Conservation (phyloP, 1,140 invertebrate genomes). For the Brachystomella parvula region DNA sequence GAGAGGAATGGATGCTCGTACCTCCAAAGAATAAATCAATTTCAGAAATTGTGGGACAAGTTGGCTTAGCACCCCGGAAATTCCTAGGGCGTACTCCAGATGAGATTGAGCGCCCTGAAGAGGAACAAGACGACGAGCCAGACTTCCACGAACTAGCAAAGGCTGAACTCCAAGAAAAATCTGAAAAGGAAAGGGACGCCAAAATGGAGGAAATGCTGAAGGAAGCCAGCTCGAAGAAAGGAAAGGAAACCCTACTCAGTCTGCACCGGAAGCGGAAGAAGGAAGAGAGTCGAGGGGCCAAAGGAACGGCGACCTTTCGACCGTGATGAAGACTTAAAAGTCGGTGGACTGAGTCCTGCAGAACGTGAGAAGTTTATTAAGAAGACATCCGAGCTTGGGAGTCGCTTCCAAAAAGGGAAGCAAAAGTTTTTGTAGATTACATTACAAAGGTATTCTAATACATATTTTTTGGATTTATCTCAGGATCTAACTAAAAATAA, state of each 20-base stretch:
- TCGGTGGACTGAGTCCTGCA: conserved; percentile 45
- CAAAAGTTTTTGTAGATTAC: conserved; percentile 38
- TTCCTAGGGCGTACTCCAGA: conserved; percentile 33
- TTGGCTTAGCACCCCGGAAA: conserved; percentile 25
- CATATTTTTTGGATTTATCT: neutral
- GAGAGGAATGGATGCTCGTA: conserved; percentile 39
- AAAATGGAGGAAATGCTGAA: conserved; percentile 26
- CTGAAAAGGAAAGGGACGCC: conserved; percentile 22
- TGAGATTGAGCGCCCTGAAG: conserved; percentile 26
- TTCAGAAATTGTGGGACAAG: conserved; percentile 14
- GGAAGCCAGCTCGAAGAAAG: conserved; percentile 10
- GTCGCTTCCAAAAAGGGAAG: conserved; percentile 42
- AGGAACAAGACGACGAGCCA: conserved; percentile 19
- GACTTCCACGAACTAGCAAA: conserved; percentile 15
- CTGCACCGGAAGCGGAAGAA: conserved; percentile 34
- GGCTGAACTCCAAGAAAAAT: conserved; percentile 24
- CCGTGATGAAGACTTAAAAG: conserved; percentile 46
- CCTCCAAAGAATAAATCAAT: conserved; percentile 35
- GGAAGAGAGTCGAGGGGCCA: conserved; percentile 37
- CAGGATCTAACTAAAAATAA: neutral
- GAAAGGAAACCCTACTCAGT: conserved; percentile 39
- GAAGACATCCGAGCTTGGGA: conserved; percentile 44
- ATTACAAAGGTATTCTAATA: neutral
- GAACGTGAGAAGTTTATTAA: conserved; percentile 47
- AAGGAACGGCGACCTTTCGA: conserved; percentile 46